Evolutionary conservation across 2,113 vertebrate genomes (phyloP), one percentile per base, ranked within the genome.

Genomic region (Nothobranchius kuhntae): DNA sequence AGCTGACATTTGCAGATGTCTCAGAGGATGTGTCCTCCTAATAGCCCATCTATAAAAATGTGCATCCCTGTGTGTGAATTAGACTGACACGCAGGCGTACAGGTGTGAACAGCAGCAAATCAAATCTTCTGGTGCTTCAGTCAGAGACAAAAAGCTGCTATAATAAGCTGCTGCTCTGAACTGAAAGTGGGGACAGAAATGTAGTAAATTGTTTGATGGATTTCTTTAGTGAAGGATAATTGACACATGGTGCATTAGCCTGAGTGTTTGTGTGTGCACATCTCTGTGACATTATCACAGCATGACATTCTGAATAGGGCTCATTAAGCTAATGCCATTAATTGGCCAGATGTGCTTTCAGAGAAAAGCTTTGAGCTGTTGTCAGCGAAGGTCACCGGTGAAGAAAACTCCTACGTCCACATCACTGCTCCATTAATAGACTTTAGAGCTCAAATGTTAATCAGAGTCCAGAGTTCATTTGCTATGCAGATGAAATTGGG

Each of bases 321-420:
- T 87, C 88, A 91, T 92, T 91, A 92, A 71, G 81, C 73, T 85
- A 85, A 91, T 90, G 84, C 75, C 85, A 90, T 89, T 88, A 91
- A 89, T 91, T 91, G 87, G 81, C 82, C 87, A 90, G 87, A 86
- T 84, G 83, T 85, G 78, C 64, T 47, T 81, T 78, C 80, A 81
- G 75, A 69, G 52, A 73, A 71, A 53, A 47, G 77, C 57, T 21
- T 40, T 21, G 51, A 78, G 67, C 62, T 80, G 66, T 54, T 80
- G 69, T 77, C 84, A 86, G 72, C 13, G 68, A 88, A 85, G 90
- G 82, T 90, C 86, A 82, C 64, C 12, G n/a, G 17, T 65, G 66
- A 77, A 52, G 65, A 75, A 78, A 82, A 86, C 76, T 73, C 71
- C 38, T 61, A 46, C 54, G 50, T 78, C 58, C 70, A 50, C 77